phyloP scores from a whole-genome alignment of 2,888 invertebrate genomes.

The Cyaniris semiargus region DNA sequence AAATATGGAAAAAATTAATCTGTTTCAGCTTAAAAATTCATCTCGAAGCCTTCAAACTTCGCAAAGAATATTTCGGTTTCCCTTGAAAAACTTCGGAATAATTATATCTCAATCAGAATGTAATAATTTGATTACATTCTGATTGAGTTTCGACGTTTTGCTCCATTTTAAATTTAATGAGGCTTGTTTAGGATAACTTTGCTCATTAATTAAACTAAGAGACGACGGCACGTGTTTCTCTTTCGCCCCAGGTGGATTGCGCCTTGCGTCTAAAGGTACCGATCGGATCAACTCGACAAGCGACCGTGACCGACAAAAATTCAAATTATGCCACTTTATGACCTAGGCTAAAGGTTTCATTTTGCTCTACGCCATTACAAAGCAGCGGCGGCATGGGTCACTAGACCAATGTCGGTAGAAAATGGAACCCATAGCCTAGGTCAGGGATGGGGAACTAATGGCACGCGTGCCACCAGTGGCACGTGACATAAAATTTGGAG shows the following conservation, averaged over 20 bases:
- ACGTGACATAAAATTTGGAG: no score
- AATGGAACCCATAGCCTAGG: no score
- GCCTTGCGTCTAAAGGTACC: slow-evolving; percentile 40
- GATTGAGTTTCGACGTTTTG: slow-evolving; percentile 29
- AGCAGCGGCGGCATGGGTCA: no score
- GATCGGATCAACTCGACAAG: no score
- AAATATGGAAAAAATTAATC: neutral
- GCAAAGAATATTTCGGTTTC: neutral
- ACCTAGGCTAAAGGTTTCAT: no score
- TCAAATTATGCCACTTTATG: no score
- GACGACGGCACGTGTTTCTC: slow-evolving; percentile 42
- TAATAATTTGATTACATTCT: slow-evolving; percentile 29
- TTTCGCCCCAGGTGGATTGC: slow-evolving; percentile 62
- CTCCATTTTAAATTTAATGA: slow-evolving; percentile 30
- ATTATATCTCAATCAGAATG: no score
- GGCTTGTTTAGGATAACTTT: slow-evolving; percentile 49
- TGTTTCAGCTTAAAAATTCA: neutral
- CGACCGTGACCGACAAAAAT: no score
- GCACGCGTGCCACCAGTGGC: no score
- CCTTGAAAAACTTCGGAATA: slow-evolving; percentile 21
- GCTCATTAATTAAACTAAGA: slow-evolving; percentile 64
- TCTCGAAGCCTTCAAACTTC: neutral
- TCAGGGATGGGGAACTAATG: no score
- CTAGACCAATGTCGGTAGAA: no score
- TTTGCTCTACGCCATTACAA: no score